Conservation (phyloP, 2,113 vertebrate species). For the Sialia sialis region DNA sequence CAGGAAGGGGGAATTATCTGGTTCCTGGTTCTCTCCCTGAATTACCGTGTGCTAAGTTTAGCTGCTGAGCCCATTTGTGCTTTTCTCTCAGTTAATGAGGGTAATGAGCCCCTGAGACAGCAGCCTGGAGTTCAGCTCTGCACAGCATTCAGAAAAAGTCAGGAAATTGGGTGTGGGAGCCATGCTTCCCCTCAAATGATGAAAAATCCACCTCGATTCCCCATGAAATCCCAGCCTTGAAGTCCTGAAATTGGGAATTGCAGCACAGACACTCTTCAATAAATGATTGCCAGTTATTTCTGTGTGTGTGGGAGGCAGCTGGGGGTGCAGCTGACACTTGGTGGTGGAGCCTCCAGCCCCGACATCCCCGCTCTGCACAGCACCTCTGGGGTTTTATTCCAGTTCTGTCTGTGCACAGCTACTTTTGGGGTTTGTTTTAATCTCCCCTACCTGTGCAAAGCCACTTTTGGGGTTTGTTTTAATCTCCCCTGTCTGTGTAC, state of each 20-base stretch:
- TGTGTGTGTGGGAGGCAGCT: slow-evolving; percentile 56
- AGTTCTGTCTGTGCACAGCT: not conserved
- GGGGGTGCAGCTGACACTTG: slow-evolving; percentile 38
- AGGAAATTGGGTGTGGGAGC: not conserved
- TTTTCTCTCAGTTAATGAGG: slow-evolving; percentile 13
- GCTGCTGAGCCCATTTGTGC: not conserved
- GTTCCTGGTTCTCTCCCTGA: not conserved
- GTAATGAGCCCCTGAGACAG: not conserved
- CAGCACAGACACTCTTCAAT: slow-evolving; percentile 28
- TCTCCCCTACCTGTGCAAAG: too few species aligned
- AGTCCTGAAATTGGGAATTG: slow-evolving; percentile 32
- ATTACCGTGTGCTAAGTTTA: not conserved
- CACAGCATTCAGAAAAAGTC: not conserved
- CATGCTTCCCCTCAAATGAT: not conserved
- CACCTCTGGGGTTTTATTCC: not conserved
- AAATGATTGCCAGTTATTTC: slow-evolving; percentile 73
- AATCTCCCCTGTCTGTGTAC: rapidly evolving
- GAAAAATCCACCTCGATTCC: not conserved
- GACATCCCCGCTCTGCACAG: not conserved
- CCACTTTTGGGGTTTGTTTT: not conserved
- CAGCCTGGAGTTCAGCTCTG: not conserved
- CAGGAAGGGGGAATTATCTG: not conserved
- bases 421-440: not conserved
- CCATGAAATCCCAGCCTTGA: not conserved
- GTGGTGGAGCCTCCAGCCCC: slow-evolving; percentile 14